Percentiles rank a stretch among this genome's conserved stretches.
These are phyloP conservation scores for Cynaeus angustus DNA, from an alignment of 2,888 invertebrate species.

Conservation along the genomic window DNA sequence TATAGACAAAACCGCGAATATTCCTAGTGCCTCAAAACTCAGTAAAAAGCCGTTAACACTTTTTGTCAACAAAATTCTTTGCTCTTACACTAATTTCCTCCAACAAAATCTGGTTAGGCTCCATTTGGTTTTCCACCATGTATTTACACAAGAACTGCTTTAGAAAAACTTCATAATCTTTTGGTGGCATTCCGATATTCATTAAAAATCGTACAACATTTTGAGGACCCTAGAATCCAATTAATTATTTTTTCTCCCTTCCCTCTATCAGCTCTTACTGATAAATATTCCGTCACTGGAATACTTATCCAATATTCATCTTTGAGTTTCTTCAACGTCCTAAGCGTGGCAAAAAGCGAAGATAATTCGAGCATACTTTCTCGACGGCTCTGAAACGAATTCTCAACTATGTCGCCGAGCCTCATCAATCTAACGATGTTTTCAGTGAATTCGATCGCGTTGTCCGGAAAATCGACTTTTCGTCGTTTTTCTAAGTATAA, in stretches of 20 bases:
- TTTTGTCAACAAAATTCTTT: no score
- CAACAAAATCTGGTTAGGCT: slow-evolving; percentile 69
- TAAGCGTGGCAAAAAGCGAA: slow-evolving; percentile 43
- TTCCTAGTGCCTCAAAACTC: no score
- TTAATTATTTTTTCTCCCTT: no score
- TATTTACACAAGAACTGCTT: slow-evolving; percentile 69
- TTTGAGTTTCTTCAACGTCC: slow-evolving; percentile 58
- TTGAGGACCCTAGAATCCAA: slow-evolving; percentile 58
- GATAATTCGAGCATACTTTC: no score
- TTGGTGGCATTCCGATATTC: slow-evolving; percentile 54
- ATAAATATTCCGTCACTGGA: slow-evolving; percentile 60
- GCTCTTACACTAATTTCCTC: slow-evolving; percentile 68
- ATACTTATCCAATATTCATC: slow-evolving; percentile 59
- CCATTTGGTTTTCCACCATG: slow-evolving; percentile 68
- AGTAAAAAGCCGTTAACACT: no score
- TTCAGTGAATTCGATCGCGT: slow-evolving; percentile 47
- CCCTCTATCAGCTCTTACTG: slow-evolving; percentile 9
- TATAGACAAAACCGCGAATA: no score
- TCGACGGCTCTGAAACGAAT: slow-evolving; percentile 5
- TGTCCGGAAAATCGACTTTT: slow-evolving; percentile 66
- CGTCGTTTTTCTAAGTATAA: slow-evolving; percentile 58
- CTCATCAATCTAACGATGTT: slow-evolving; percentile 53
- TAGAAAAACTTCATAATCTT: slow-evolving; percentile 65
- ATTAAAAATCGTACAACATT: slow-evolving; percentile 59
- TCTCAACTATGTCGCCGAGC: slow-evolving; percentile 42